Percentiles rank a stretch among this genome's conserved stretches.
These are phyloP conservation scores for Aspidiotus rigidus DNA, from an alignment of 2,888 invertebrate species.

Conservation along the genomic window DNA sequence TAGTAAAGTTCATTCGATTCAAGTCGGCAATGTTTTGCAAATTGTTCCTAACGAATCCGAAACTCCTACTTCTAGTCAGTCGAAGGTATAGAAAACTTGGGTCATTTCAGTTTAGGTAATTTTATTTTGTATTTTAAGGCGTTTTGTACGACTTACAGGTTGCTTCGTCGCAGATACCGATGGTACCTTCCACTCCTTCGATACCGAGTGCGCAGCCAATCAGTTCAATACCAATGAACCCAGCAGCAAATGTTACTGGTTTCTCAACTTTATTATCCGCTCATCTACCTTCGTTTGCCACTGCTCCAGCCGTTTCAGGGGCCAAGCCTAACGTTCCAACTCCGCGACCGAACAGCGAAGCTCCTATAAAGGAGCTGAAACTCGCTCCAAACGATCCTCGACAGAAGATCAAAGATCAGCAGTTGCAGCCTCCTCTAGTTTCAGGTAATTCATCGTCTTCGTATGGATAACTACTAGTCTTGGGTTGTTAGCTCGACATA, in stretches of 20 bases:
- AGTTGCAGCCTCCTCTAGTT: neutral
- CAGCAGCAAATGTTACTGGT: neutral
- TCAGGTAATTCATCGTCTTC: neutral
- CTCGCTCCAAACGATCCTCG: constrained; percentile 6
- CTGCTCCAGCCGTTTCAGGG: constrained; percentile 25
- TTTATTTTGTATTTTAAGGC: neutral
- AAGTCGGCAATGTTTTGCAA: constrained; percentile 27
- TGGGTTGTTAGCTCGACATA: neutral
- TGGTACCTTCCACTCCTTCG: neutral
- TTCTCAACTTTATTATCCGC: constrained; percentile 24
- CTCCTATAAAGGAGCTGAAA: neutral
- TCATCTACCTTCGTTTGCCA: constrained; percentile 26
- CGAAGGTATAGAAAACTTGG: constrained; percentile 1
- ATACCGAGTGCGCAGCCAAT: neutral
- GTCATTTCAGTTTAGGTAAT: no score
- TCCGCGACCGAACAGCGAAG: neutral
- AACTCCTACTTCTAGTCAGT: constrained; percentile 23
- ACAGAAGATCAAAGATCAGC: constrained; percentile 13
- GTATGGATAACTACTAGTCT: neutral
- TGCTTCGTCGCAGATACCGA: neutral
- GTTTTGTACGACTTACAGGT: neutral
- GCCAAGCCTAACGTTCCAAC: constrained; percentile 5
- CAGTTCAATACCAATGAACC: neutral
- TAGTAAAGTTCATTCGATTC: constrained; percentile 26
- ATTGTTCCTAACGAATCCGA: constrained; percentile 26